Conservation (phyloP, 2,797 vertebrate genomes). For the Pristis pectinata region DNA sequence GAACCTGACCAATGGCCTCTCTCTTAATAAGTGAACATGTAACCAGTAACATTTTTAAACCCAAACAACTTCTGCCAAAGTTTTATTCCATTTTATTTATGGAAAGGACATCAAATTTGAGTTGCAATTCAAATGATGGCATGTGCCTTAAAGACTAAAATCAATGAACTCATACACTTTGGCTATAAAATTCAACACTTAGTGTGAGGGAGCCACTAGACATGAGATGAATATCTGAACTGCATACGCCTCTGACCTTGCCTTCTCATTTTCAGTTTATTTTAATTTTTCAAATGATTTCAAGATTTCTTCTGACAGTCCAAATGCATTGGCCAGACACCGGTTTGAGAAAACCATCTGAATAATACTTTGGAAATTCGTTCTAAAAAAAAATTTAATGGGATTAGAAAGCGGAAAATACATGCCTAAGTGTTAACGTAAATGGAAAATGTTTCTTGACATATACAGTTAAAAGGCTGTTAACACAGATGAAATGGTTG, state of each 20-base stretch:
- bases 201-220: neutral
- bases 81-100: neutral
- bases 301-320: neutral
- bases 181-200: neutral
- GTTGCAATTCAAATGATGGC: neutral
- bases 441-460: neutral
- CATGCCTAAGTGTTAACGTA: neutral
- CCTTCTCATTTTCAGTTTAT: neutral
- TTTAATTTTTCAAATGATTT: neutral
- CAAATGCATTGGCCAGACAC: neutral
- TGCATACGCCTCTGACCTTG: no score
- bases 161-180: neutral
- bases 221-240: no score
- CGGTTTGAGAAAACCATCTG: neutral
- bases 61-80: neutral
- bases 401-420: conserved; percentile 11
- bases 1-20: neutral
- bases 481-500: neutral
- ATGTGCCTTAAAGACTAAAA: neutral
- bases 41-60: neutral
- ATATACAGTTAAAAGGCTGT: neutral
- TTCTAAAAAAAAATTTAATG: neutral
- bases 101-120: neutral
- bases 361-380: neutral
- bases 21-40: neutral